Base-by-base conservation (phyloP, 2,888 invertebrate species). In the Habrosyne pyritoides region DNA sequence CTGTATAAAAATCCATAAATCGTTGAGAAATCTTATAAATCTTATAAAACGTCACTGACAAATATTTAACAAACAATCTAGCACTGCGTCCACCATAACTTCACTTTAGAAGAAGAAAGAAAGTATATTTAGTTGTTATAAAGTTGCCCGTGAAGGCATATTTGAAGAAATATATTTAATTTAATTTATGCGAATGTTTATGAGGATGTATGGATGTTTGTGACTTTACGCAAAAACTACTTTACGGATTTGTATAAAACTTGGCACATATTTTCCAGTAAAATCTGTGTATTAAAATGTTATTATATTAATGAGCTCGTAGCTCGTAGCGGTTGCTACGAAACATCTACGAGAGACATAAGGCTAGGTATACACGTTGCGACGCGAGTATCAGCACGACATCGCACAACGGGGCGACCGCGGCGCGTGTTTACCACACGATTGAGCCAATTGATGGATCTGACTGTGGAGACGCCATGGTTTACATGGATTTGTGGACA, bases 371-470 rank as follows among this genome's bases (percentile, higher is more conserved):
- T 50, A 21, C 21, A 58, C n/a, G 58, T 42, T 55, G 58, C 57
- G 61, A 50, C 57, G 58, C 24, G 53, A 46, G 30, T 50, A 22
- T 30, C 47, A 54, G 33, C 36, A 52, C 57, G 59, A 48, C 59
- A 53, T 60, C 58, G 62, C 59, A 57, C 59, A 67, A 60, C 68
- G 71, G 61, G 59, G 72, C 69, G 71, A 85, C 88, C 86, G 76
- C 87, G 79, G 83, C 72, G 76, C 89, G 89, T 89, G 89, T 83
- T 87, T 82, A 66, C 62, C 47, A 28, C 70, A 79, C 84, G 84
- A 89, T 89, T 89, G 87, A 75, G 81, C 79, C 82, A 89, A 89
- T 89, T 75, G 67, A 66, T 71, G 67, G 55, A 54, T 55, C 53
- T 56, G 28, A 46, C 47, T 75, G 60, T 54, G 52, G 56, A 2